phyloP scores from a whole-genome alignment of 2,888 invertebrate species.

The Synanthedon tipuliformis region DNA sequence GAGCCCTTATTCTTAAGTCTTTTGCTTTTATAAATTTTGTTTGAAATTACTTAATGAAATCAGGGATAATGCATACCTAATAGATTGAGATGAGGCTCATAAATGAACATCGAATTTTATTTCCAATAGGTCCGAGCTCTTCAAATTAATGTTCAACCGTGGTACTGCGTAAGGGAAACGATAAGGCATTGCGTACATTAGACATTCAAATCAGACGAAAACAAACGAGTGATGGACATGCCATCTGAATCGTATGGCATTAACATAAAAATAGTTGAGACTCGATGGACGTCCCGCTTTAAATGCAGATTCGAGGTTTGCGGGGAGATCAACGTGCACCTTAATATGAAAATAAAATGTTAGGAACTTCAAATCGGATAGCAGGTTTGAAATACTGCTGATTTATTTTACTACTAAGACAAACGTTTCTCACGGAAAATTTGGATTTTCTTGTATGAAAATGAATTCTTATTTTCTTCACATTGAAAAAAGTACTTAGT shows the following conservation, averaged over 20 bases:
- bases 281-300: slow-evolving; percentile 32
- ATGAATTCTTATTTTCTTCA: no score
- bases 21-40: no score
- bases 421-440: no score
- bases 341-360: slow-evolving; percentile 4
- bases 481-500: no score
- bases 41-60: no score
- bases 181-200: slow-evolving; percentile 28
- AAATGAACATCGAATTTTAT: no score
- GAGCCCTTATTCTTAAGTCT: no score
- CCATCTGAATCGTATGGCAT: slow-evolving; percentile 48
- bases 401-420: no score
- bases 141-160: background rate
- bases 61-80: no score
- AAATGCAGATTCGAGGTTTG: slow-evolving; percentile 43
- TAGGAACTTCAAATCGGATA: slow-evolving; percentile 4
- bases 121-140: background rate
- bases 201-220: slow-evolving; percentile 61
- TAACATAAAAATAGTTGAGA: slow-evolving; percentile 55
- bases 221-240: slow-evolving; percentile 60
- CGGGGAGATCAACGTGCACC: background rate
- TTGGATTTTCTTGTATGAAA: no score
- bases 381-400: slow-evolving; percentile 3
- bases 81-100: no score
- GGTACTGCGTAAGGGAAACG: background rate